Conservation (phyloP, 1,140 invertebrate species). For the Trichogramma pretiosum region DNA sequence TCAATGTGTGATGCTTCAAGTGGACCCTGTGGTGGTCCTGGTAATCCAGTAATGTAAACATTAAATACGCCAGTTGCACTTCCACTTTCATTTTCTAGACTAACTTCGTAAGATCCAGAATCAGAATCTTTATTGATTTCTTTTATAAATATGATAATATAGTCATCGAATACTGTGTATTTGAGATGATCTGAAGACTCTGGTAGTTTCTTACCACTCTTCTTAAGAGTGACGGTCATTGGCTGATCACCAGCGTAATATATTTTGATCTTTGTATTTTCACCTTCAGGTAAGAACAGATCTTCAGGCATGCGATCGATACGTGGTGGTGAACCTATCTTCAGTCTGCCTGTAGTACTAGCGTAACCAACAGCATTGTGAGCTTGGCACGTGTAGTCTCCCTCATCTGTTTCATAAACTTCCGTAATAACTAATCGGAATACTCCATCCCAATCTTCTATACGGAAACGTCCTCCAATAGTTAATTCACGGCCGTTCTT, state of each 20-base stretch:
- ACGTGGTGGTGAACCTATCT: constrained; percentile 84
- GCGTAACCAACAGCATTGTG: constrained; percentile 86
- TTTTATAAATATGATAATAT: constrained; percentile 85
- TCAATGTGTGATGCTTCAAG: constrained; percentile 83
- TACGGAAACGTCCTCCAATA: constrained; percentile 59
- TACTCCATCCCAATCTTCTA: constrained; percentile 67
- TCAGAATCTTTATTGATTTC: constrained; percentile 74
- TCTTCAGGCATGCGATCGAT: constrained; percentile 88
- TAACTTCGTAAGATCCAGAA: constrained; percentile 77
- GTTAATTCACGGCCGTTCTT: constrained; percentile 85
- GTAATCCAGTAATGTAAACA: constrained; percentile 83
- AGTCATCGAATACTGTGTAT: constrained; percentile 92
- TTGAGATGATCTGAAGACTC: constrained; percentile 73
- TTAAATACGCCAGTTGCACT: constrained; percentile 72
- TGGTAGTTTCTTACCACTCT: constrained; percentile 67
- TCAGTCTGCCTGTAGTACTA: constrained; percentile 74
- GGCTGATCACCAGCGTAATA: constrained; percentile 88
- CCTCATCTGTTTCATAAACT: constrained; percentile 84
- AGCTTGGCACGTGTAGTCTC: constrained; percentile 94
- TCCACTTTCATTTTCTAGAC: constrained; percentile 87
- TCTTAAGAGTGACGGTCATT: constrained; percentile 73
- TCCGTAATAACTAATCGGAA: constrained; percentile 85
- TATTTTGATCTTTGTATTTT: constrained; percentile 93
- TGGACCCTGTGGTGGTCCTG: constrained; percentile 87
- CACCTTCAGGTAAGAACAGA: constrained; percentile 81